A percentile compares a stretch with the other conserved stretches of the same genome.
Conservation (phyloP, 2,888 invertebrate genomes). For the Aproaerema taeniolella region DNA sequence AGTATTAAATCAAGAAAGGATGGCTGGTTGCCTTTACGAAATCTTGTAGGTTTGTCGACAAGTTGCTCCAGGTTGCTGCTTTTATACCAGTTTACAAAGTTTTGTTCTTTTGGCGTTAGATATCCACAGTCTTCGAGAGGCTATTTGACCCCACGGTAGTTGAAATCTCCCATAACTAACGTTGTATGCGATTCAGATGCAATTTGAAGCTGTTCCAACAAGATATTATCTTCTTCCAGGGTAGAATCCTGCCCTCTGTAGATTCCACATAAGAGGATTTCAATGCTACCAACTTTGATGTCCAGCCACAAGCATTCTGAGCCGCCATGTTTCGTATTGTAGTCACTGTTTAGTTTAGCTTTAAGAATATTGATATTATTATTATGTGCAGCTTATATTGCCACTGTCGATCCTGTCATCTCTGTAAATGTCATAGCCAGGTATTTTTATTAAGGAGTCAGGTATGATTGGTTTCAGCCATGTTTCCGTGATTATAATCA, state of each 20-base stretch:
- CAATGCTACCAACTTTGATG: background rate
- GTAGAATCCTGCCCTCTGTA: background rate
- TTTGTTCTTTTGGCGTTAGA: too few relatives aligned
- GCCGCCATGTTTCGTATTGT: background rate
- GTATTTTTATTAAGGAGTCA: background rate
- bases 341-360: background rate
- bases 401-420: background rate
- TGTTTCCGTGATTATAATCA: background rate
- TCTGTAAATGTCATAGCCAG: background rate
- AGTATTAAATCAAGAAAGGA: background rate
- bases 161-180: too few relatives aligned
- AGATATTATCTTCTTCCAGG: background rate
- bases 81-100: background rate
- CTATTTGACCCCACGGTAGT: background rate
- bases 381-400: background rate
- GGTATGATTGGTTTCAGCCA: background rate
- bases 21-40: background rate
- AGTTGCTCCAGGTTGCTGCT: background rate
- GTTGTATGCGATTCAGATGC: background rate
- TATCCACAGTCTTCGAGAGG: too few relatives aligned
- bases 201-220: too few relatives aligned
- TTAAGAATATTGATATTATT: background rate
- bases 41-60: background rate
- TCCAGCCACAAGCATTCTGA: background rate
- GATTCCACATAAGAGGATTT: background rate